Conservation (phyloP, 2,113 vertebrate species). For the Propithecus coquereli region DNA sequence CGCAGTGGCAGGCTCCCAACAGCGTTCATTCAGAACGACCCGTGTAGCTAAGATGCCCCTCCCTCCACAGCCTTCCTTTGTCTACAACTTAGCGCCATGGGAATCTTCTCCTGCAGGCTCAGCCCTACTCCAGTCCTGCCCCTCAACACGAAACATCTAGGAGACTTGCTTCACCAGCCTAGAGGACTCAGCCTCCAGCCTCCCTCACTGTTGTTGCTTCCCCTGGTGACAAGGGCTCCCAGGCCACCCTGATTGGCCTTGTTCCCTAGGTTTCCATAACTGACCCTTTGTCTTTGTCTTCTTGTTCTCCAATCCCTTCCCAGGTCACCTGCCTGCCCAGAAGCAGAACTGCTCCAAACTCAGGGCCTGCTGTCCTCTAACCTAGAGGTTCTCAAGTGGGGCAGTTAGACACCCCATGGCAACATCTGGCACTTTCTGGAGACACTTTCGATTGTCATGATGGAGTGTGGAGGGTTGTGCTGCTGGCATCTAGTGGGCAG, state of each 20-base stretch:
- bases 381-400: not conserved
- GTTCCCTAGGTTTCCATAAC: not conserved
- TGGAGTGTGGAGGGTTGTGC: no score
- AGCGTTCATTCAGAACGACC: not conserved
- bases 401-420: no score
- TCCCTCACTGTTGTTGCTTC: not conserved
- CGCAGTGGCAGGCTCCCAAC: not conserved
- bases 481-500: not conserved
- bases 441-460: not conserved
- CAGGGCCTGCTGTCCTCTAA: not conserved
- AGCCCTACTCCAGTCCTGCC: not conserved
- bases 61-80: not conserved
- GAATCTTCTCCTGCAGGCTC: not conserved
- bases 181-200: not conserved
- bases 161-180: not conserved
- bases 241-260: not conserved
- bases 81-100: not conserved
- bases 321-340: not conserved
- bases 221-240: not conserved
- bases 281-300: not conserved
- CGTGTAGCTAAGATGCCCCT: not conserved
- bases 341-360: not conserved
- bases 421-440: not conserved
- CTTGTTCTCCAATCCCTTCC: not conserved
- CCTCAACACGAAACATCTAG: not conserved